These are phyloP conservation scores for Pionites leucogaster DNA, from an alignment of 2,113 vertebrate species.

Conservation along the genomic window DNA sequence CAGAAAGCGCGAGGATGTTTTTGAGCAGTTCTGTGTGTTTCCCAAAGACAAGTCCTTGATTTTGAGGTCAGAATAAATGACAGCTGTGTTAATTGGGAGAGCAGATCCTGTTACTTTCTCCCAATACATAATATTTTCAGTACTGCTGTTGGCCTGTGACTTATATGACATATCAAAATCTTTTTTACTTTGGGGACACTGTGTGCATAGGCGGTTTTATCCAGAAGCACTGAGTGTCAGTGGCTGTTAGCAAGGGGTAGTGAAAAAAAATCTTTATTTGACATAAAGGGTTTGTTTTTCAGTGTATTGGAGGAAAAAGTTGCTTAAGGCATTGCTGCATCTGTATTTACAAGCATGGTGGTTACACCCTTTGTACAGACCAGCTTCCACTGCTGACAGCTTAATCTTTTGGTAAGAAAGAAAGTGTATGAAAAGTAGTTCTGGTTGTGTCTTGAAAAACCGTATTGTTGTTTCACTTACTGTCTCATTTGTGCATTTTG, in stretches of 20 bases:
- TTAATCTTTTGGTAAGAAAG: not conserved
- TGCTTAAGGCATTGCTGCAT: not conserved
- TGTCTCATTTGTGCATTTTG: not conserved
- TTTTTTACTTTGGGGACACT: accelerated
- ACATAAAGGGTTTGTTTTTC: not conserved
- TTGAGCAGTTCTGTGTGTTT: not conserved
- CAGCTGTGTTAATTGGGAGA: not conserved
- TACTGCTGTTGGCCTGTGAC: not conserved
- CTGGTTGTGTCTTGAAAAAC: not conserved
- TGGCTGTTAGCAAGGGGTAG: not conserved
- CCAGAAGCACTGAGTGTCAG: not conserved
- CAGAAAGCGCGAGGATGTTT: not conserved
- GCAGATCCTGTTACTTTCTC: not conserved
- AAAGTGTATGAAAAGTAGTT: not conserved
- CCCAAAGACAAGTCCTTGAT: not conserved
- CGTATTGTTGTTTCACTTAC: not conserved
- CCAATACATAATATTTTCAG: not conserved
- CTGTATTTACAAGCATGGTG: accelerated
- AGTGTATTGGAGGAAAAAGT: not conserved
- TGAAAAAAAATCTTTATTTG: not conserved
- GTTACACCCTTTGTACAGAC: not conserved
- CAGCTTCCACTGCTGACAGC: not conserved
- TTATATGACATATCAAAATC: not conserved
- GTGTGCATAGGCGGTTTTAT: no score
- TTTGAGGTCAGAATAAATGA: not conserved